Evolutionary conservation across 2,113 vertebrate species (phyloP).

Genomic region (Gnathonemus echidnorhynchus): DNA sequence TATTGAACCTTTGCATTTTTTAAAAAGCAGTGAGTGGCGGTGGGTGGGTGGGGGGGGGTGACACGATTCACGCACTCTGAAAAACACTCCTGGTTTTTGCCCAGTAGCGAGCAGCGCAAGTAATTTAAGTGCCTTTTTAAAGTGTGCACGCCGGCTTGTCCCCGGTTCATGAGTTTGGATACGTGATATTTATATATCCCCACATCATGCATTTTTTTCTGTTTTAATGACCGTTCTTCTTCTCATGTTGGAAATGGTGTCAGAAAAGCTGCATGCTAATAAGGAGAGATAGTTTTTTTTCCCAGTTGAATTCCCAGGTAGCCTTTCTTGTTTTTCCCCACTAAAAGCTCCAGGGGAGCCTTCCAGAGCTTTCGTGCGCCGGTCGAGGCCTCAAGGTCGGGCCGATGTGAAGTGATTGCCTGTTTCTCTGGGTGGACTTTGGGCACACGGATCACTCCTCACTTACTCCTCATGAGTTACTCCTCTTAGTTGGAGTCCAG

Average conservation of each 20-base stretch:
- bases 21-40: neutral
- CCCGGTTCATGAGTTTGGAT: neutral
- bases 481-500: constrained; percentile 16
- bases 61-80: neutral
- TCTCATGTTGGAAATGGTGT: neutral
- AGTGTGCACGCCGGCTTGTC: neutral
- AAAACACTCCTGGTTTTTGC: neutral
- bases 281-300: neutral
- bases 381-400: neutral
- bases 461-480: constrained; percentile 24
- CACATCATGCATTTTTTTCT: neutral
- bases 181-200: constrained; percentile 7
- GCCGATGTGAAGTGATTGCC: constrained; percentile 12
- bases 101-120: neutral
- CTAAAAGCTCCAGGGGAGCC: neutral
- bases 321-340: neutral
- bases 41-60: neutral
- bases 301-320: constrained; percentile 8
- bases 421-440: neutral
- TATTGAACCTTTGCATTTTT: constrained; percentile 16
- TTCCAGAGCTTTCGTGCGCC: neutral
- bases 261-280: neutral
- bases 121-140: neutral
- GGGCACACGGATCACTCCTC: neutral
- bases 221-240: neutral